phyloP scores from a whole-genome alignment of 2,888 invertebrate species.

The Oxytorus armatus region DNA sequence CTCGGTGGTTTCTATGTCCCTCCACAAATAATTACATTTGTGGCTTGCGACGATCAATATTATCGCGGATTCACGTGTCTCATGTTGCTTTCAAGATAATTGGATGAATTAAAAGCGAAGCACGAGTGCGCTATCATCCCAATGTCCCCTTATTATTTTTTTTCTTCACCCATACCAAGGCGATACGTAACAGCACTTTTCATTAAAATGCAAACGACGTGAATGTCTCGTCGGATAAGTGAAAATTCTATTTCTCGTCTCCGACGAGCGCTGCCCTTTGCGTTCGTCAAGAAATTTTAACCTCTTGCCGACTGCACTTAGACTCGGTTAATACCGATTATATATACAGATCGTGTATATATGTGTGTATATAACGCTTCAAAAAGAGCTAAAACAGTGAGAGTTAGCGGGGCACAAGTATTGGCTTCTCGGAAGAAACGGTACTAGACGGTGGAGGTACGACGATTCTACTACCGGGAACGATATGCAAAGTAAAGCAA shows the following conservation, averaged over 20 bases:
- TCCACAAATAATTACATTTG: too few relatives aligned
- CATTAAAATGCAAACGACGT: constrained; percentile 66
- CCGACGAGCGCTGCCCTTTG: constrained; percentile 8
- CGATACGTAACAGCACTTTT: constrained; percentile 58
- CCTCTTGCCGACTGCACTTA: constrained; percentile 21
- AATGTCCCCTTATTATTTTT: constrained; percentile 7
- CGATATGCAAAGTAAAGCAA: constrained; percentile 74
- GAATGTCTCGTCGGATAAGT: constrained; percentile 56
- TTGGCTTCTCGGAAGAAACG: constrained; percentile 50
- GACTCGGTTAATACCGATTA: not conserved
- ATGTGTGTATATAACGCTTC: not conserved
- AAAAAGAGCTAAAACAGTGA: not conserved
- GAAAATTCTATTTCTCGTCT: constrained; percentile 45
- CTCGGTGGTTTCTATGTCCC: too few relatives aligned
- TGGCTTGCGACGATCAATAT: too few relatives aligned
- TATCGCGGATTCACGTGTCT: constrained; percentile 5
- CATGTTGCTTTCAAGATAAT: constrained; percentile 52
- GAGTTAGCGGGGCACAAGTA: constrained; percentile 24
- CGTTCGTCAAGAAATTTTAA: constrained; percentile 54
- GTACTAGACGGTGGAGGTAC: constrained; percentile 46
- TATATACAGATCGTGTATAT: not conserved
- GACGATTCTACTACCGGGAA: constrained; percentile 44
- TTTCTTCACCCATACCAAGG: not conserved
- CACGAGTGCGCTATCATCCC: constrained; percentile 11
- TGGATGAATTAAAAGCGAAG: constrained; percentile 55